These are phyloP conservation scores for Julus scandinavius DNA, from an alignment of 2,888 invertebrate genomes.

Conservation along the genomic window DNA sequence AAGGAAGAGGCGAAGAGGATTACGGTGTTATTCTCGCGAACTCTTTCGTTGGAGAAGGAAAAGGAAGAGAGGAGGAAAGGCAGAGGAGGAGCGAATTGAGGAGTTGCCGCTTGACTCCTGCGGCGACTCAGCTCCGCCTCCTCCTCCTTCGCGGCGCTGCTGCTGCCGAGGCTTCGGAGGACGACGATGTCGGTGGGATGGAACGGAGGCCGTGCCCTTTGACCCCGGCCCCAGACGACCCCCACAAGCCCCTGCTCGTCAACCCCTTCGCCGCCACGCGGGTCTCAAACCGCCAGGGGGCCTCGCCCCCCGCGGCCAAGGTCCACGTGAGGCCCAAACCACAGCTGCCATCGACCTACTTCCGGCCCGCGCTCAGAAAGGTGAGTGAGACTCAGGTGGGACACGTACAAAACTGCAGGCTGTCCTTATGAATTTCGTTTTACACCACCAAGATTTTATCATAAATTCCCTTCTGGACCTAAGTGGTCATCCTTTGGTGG, in stretches of 20 bases:
- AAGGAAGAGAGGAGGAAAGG: background rate
- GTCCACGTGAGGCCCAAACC: slow-evolving; percentile 55
- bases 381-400: no score
- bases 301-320: slow-evolving; percentile 52
- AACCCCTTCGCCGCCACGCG: background rate
- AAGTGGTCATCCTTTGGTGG: no score
- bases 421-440: no score
- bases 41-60: background rate
- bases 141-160: background rate
- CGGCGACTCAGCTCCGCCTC: background rate
- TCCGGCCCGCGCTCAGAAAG: slow-evolving; percentile 45
- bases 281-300: background rate
- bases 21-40: no score
- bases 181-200: slow-evolving; percentile 54
- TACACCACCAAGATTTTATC: no score
- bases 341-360: slow-evolving; percentile 56
- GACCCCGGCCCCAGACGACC: background rate
- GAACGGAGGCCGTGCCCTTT: slow-evolving; percentile 53
- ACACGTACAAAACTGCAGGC: no score
- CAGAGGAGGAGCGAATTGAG: background rate
- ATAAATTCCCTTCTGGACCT: no score
- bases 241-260: background rate
- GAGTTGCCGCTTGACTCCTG: no score
- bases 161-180: background rate
- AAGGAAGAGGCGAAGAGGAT: background rate